Conservation (phyloP, 1,140 invertebrate genomes). For the Leucophenga varia region DNA sequence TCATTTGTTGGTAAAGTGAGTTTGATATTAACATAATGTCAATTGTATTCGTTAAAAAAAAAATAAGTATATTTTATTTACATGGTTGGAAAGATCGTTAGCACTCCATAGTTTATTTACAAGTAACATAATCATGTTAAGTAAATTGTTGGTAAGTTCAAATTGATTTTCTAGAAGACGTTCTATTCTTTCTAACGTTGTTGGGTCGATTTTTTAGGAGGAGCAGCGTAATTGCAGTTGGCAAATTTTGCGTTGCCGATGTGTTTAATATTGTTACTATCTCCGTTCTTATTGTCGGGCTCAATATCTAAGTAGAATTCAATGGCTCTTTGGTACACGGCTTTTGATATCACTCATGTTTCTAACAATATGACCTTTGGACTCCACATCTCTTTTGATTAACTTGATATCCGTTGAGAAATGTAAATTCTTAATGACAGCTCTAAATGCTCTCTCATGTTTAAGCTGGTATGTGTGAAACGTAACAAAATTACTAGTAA, state of each 20-base stretch:
- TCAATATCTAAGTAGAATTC: conserved; percentile 7
- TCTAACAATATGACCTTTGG: neutral
- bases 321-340: neutral
- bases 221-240: no score
- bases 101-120: neutral
- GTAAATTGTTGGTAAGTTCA: no score
- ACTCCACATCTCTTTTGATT: neutral
- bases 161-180: no score
- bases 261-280: conserved; percentile 5
- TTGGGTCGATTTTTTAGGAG: no score
- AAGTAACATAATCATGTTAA: neutral
- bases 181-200: no score
- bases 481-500: no score
- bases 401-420: neutral
- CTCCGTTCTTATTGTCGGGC: conserved; percentile 4
- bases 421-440: conserved; percentile 6
- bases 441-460: conserved; percentile 8
- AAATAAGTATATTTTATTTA: neutral
- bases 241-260: no score
- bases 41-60: neutral
- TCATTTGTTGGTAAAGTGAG: conserved; percentile 46
- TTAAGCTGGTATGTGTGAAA: conserved; percentile 9
- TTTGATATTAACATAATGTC: conserved; percentile 20
- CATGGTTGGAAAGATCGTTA: neutral
- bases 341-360: neutral